A percentile compares a stretch with the other conserved stretches of the same genome.
Evolutionary conservation across 2,113 vertebrate species (phyloP).

Genomic region (Redunca redunca): DNA sequence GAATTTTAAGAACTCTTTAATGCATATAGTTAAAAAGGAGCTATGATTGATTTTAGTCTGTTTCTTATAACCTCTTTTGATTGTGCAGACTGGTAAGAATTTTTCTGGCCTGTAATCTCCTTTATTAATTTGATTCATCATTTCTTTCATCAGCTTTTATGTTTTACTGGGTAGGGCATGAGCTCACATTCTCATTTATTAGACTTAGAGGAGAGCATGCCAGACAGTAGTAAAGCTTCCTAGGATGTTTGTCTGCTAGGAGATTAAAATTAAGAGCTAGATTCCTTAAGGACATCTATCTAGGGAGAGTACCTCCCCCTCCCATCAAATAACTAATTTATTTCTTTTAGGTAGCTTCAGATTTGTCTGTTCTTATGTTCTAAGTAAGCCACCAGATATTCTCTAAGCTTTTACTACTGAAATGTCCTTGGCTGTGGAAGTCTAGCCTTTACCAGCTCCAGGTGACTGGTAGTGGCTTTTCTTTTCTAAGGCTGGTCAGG

Average conservation of each 20-base stretch:
- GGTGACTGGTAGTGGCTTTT: constrained; percentile 19
- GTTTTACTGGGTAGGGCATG: constrained; percentile 46
- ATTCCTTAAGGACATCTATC: constrained; percentile 34
- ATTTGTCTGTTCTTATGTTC: constrained; percentile 5
- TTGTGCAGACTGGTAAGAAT: background rate
- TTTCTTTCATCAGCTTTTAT: constrained; percentile 6
- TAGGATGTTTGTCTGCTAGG: constrained; percentile 36
- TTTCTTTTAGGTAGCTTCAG: constrained; percentile 35
- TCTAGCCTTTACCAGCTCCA: background rate
- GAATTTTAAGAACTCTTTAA: background rate
- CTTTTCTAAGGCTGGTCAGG: background rate
- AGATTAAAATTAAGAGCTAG: constrained; percentile 56
- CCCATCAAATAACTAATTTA: constrained; percentile 32
- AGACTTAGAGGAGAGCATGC: background rate
- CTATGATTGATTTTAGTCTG: background rate
- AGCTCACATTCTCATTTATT: constrained; percentile 47
- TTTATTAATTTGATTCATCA: constrained; percentile 48
- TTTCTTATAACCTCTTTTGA: constrained; percentile 28
- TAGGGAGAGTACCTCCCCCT: background rate
- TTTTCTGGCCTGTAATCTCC: constrained; percentile 9
- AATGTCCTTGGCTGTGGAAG: background rate
- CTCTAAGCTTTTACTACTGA: constrained; percentile 13
- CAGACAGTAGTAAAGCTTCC: constrained; percentile 27
- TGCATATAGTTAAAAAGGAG: background rate
- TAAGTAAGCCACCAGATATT: background rate